Base-by-base conservation (phyloP, 2,888 invertebrate genomes). In the Cryptocephalus primarius region DNA sequence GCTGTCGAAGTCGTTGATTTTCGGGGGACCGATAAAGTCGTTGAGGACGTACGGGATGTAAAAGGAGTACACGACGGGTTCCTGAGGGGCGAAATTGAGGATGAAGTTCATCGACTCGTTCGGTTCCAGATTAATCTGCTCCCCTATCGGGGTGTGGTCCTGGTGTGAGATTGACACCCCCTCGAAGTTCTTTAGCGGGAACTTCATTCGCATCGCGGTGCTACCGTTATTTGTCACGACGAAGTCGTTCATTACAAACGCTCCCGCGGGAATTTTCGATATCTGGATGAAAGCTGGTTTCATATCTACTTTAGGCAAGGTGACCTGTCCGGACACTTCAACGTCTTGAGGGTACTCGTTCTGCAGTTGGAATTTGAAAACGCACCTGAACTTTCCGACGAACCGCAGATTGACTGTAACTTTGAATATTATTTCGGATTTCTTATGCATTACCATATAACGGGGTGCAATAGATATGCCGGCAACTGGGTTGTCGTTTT, bases 31-130 rank as follows among this genome's bases (percentile, higher is more conserved):
- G 42, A 81, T 55, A 39, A 80, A 60, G 44, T 70, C 72, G 56
- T 82, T 82, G 12, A 81, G 66, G 56, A 75, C 68, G 48, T 79
- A 71, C 1, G 82, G 81, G 44, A 81, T 65, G 54, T 70, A 75
- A 62, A 80, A 75, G 44, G 75, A 73, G 57, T 77, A 79, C 48
- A 75, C 76, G 51, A 69, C 65, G 1, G 71, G 56, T 46, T 74
- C 70, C 9, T 59, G 52, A 0, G 74, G 73, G 36, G 53, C 51
- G 47, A 73, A 73, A 49, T 72, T 68, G 2, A 74, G 48, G 49
- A 61, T 69, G 9, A 74, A 55, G 3, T 58, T 55, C 43, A 55
- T 58, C 1, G 50, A 55, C 41, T 61, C 60, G 1, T 59, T 55
- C 1, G 69, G 60, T 1, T 50, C 49, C 8, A 72, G 48, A 0